Percentiles rank a stretch among this genome's conserved stretches.
These are phyloP conservation scores for Mnemiopsis leidyi DNA, from an alignment of 37 sponge, comb jelly and placozoan genomes.

Conservation along the genomic window DNA sequence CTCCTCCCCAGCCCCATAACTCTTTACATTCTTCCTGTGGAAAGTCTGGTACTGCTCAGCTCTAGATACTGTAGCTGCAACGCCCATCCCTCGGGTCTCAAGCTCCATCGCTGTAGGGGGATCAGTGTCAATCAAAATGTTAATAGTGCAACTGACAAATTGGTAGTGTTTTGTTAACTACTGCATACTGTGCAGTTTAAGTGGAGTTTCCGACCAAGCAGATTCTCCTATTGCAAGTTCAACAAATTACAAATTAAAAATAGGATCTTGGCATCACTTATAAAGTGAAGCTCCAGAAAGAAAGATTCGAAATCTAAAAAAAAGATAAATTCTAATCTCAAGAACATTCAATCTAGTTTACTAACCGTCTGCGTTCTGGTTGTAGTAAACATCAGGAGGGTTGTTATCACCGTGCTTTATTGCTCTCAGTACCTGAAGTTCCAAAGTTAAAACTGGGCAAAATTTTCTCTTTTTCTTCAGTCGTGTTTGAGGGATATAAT, in stretches of 20 bases:
- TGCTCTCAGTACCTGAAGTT: constrained; percentile 28
- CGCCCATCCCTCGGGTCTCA: constrained; percentile 3
- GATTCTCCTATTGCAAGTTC: too few relatives aligned
- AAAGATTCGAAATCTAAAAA: neutral
- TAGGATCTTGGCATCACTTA: too few relatives aligned
- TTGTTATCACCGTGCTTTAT: neutral
- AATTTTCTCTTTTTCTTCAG: too few relatives aligned
- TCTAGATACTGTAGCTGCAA: neutral
- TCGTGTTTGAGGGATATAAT: too few relatives aligned
- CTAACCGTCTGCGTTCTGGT: constrained; percentile 19
- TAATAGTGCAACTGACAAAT: too few relatives aligned
- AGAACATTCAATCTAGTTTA: neutral
- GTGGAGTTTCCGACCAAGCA: too few relatives aligned
- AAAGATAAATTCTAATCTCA: neutral
- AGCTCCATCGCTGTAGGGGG: neutral
- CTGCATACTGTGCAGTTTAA: too few relatives aligned
- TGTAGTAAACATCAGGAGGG: constrained; percentile 26
- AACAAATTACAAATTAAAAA: too few relatives aligned
- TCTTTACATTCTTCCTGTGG: neutral
- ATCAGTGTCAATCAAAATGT: neutral
- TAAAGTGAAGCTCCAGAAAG: too few relatives aligned
- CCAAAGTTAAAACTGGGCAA: too few relatives aligned
- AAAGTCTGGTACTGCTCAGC: neutral
- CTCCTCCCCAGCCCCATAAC: neutral
- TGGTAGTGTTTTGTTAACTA: too few relatives aligned